Base-by-base conservation (phyloP, 2,113 vertebrate genomes). In the Brachypodius melanocephalos region DNA sequence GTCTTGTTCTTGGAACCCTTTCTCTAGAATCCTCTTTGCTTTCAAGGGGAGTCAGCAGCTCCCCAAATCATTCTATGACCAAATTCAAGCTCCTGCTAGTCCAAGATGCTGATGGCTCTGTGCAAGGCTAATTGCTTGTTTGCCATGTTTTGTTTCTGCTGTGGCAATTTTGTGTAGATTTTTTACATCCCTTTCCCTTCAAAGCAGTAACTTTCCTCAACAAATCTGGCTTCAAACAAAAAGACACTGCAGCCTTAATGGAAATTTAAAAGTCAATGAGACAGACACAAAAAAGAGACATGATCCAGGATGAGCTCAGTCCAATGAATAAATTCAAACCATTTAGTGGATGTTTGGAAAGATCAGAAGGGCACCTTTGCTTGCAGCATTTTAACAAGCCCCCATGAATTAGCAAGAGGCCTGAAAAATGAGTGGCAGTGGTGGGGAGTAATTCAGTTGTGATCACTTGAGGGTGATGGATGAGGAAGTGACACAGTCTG, bases 401-500 rank as follows among this genome's bases (percentile, higher is more conserved):
- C 79, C 85, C 45, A 75, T 95, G 96, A 97, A 97, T 98, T 97
- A 97, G 95, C 91, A 92, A 86, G 77, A 91, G 73, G 72, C 72
- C 96, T 97, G 96, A 97, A 97, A 97, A 97, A 97, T 97, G 96
- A 97, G 69, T 97, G 96, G 95, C 93, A 96, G 80, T 88, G 93
- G 94, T 95, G 82, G 77, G 90, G 92, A 97, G 95, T 95, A 97
- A 97, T 97, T 97, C 91, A 93, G 95, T 94, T 93, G 96, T 92
- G 90, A 97, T 97, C 96, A 97, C 90, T 97, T 94, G 92, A 95
- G 95, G 92, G 93, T 98, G 98, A 98, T 98, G 97, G 97, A 99
- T 98, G 97, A 96, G 95, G 96, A 98, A 97, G 97, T 98, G 98
- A 97, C 98, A 97, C 91, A 96, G 97, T 97, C 92, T 96, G 96